A percentile compares a stretch with the other conserved stretches of the same genome.
Conservation (phyloP, 2,888 invertebrate species). For the Bursaphelenchus okinawaensis region DNA sequence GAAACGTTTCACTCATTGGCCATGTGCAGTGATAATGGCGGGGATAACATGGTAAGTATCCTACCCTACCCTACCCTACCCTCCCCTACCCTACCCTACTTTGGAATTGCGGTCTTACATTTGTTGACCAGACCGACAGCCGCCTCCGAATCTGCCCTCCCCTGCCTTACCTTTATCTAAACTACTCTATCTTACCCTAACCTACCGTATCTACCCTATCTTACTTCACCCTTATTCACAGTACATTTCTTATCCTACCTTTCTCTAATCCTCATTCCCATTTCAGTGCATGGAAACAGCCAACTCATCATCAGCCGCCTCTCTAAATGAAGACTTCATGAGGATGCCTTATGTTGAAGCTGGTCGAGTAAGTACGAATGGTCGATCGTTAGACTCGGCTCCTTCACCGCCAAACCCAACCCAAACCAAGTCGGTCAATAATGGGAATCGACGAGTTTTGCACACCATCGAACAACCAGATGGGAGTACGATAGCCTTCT, state of each 20-base stretch:
- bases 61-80: too few species aligned
- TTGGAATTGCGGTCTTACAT: too few species aligned
- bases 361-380: background rate
- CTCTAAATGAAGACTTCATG: constrained; percentile 10
- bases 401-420: constrained; percentile 7
- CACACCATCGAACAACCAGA: constrained; percentile 16
- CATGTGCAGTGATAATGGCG: background rate
- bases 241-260: too few species aligned
- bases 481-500: constrained; percentile 28
- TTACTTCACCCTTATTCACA: too few species aligned
- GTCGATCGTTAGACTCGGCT: background rate
- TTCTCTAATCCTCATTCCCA: too few species aligned
- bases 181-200: too few species aligned
- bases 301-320: constrained; percentile 12
- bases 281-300: background rate
- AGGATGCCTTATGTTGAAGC: constrained; percentile 8
- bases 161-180: too few species aligned
- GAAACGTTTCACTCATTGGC: constrained; percentile 12
- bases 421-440: background rate
- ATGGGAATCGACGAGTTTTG: constrained; percentile 6
- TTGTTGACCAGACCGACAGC: too few species aligned
- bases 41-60: constrained; percentile 4
- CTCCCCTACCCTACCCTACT: too few species aligned
- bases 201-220: too few species aligned
- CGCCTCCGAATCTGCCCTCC: too few species aligned